Evolutionary conservation across 2,113 vertebrate genomes (phyloP).

Genomic region (Mus spicilegus): DNA sequence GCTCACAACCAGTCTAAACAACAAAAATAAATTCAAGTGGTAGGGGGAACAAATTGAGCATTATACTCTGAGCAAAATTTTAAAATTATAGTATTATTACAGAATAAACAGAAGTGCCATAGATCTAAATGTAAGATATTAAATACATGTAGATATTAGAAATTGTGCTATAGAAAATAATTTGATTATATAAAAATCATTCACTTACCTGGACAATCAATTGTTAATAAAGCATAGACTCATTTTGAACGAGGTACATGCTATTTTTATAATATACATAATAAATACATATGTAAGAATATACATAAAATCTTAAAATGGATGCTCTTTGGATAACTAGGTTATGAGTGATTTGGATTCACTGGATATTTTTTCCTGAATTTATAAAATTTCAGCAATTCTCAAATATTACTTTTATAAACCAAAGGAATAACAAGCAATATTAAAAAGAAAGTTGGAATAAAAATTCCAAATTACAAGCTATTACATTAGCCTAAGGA

Average conservation of each 20-base stretch:
- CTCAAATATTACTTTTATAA: slow-evolving; percentile 67
- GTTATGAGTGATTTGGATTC: slow-evolving; percentile 60
- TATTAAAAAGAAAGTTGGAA: slow-evolving; percentile 51
- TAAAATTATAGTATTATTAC: slow-evolving; percentile 28
- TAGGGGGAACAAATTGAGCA: slow-evolving; percentile 15
- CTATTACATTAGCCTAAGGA: slow-evolving; percentile 17
- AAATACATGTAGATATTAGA: slow-evolving; percentile 48
- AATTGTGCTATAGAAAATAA: slow-evolving; percentile 37
- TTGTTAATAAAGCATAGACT: slow-evolving; percentile 36
- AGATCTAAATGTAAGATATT: not conserved
- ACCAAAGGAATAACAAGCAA: slow-evolving; percentile 69
- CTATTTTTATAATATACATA: not conserved
- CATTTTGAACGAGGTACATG: slow-evolving; percentile 40
- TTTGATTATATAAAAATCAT: slow-evolving; percentile 43
- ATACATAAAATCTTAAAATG: slow-evolving; percentile 67
- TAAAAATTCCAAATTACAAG: slow-evolving; percentile 34
- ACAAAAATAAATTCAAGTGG: slow-evolving; percentile 20
- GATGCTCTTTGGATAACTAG: slow-evolving; percentile 59
- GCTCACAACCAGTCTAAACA: slow-evolving; percentile 43
- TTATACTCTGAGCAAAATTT: slow-evolving; percentile 20
- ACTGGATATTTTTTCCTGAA: slow-evolving; percentile 57
- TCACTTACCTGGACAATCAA: slow-evolving; percentile 18
- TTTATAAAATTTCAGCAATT: slow-evolving; percentile 67
- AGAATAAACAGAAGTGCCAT: not conserved
- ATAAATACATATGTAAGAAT: slow-evolving; percentile 63